These are phyloP conservation scores for Pollimyrus isidori DNA, from an alignment of 2,113 vertebrate species.

Conservation along the genomic window DNA sequence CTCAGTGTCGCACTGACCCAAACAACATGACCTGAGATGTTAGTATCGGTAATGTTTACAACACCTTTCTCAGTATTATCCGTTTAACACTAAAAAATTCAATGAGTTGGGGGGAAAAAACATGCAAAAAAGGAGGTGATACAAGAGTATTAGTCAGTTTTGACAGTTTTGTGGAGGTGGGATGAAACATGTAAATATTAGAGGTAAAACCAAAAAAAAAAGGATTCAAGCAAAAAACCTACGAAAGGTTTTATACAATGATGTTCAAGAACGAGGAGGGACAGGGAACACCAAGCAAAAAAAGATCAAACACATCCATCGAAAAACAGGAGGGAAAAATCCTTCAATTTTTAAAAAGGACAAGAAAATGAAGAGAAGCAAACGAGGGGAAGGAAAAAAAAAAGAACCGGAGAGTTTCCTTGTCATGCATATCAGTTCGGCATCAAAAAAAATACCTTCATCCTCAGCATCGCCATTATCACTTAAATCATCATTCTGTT, in stretches of 20 bases:
- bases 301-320: slow-evolving; percentile 97
- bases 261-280: slow-evolving; percentile 52
- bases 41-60: neutral
- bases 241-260: slow-evolving; percentile 52
- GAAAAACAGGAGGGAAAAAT: slow-evolving; percentile 85
- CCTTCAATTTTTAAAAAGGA: slow-evolving; percentile 82
- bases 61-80: neutral
- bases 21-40: slow-evolving; percentile 16
- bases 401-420: slow-evolving; percentile 76
- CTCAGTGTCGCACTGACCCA: neutral
- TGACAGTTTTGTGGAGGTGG: slow-evolving; percentile 72
- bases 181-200: slow-evolving; percentile 88
- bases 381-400: slow-evolving; percentile 32
- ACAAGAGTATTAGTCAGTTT: slow-evolving; percentile 71
- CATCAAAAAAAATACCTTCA: slow-evolving; percentile 89
- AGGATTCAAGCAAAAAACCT: slow-evolving; percentile 81
- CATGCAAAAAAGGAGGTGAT: slow-evolving; percentile 85
- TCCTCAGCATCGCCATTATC: slow-evolving; percentile 99
- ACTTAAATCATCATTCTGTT: slow-evolving; percentile 99
- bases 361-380: slow-evolving; percentile 96
- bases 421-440: slow-evolving; percentile 98
- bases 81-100: slow-evolving; percentile 45
- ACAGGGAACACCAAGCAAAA: slow-evolving; percentile 85
- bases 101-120: slow-evolving; percentile 59
- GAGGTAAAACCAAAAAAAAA: slow-evolving; percentile 55